Percentiles rank a stretch among this genome's conserved stretches.
phyloP scores from a whole-genome alignment of 2,797 vertebrate species.

The Amblyraja radiata region DNA sequence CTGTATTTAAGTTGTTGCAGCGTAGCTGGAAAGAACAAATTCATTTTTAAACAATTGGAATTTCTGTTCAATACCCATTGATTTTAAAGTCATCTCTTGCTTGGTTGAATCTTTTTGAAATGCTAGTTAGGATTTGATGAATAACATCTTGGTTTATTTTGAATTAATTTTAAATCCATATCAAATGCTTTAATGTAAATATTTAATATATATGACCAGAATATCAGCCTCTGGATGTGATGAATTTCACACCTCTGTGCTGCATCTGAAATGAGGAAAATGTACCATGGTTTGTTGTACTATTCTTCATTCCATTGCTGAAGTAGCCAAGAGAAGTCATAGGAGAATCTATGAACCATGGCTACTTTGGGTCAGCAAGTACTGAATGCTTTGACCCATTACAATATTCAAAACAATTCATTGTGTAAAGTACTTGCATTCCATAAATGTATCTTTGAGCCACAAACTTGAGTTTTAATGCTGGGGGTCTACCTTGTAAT shows the following conservation, averaged over 20 bases:
- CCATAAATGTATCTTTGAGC: neutral
- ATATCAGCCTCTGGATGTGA: neutral
- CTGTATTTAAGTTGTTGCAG: neutral
- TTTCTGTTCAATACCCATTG: neutral
- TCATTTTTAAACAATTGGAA: neutral
- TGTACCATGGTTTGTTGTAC: neutral
- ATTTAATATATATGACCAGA: neutral
- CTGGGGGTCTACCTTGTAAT: neutral
- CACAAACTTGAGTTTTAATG: neutral
- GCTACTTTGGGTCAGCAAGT: neutral
- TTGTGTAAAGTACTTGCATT: neutral
- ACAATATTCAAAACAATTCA: neutral
- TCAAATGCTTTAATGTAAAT: neutral
- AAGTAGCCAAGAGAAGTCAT: neutral
- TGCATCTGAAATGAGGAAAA: neutral
- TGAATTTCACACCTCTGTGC: neutral
- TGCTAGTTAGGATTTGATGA: neutral
- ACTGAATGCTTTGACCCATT: neutral
- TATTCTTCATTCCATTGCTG: neutral
- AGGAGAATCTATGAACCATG: neutral
- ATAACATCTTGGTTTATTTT: neutral
- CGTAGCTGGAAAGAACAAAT: neutral
- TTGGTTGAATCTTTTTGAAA: neutral
- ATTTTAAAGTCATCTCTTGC: neutral
- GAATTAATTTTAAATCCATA: neutral